phyloP scores from a whole-genome alignment of 2,797 vertebrate species.

The Champsocephalus gunnari region DNA sequence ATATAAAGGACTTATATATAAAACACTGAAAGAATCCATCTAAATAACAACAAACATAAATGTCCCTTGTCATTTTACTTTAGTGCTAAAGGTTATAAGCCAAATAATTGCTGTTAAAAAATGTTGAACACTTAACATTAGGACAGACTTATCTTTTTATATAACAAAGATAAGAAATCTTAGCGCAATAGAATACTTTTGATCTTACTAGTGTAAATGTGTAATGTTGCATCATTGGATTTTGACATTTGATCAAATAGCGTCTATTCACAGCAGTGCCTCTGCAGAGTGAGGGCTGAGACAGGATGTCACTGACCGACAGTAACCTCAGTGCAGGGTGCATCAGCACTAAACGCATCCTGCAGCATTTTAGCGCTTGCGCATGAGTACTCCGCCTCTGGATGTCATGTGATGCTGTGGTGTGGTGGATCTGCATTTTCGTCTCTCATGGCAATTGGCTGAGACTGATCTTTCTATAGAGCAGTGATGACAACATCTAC shows the following conservation, averaged over 20 bases:
- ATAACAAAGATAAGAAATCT: background rate
- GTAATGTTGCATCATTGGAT: background rate
- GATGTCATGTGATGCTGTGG: slow-evolving; percentile 70
- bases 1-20: background rate
- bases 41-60: background rate
- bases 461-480: slow-evolving; percentile 61
- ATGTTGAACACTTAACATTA: background rate
- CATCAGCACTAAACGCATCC: slow-evolving; percentile 43
- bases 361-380: slow-evolving; percentile 36
- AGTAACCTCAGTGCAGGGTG: slow-evolving; percentile 57
- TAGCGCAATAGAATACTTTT: background rate
- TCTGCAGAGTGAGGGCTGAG: slow-evolving; percentile 20
- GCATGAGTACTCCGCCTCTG: slow-evolving; percentile 33
- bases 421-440: slow-evolving; percentile 49
- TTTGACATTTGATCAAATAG: background rate
- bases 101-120: background rate
- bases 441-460: slow-evolving; percentile 70
- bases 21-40: background rate
- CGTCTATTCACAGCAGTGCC: background rate
- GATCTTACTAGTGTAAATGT: background rate
- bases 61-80: background rate
- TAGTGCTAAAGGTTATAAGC: background rate
- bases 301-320: slow-evolving; percentile 53
- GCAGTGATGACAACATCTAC: slow-evolving; percentile 11
- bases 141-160: background rate